Evolutionary conservation across 2,113 vertebrate species (phyloP).

Genomic region (Ceyx margarethae): DNA sequence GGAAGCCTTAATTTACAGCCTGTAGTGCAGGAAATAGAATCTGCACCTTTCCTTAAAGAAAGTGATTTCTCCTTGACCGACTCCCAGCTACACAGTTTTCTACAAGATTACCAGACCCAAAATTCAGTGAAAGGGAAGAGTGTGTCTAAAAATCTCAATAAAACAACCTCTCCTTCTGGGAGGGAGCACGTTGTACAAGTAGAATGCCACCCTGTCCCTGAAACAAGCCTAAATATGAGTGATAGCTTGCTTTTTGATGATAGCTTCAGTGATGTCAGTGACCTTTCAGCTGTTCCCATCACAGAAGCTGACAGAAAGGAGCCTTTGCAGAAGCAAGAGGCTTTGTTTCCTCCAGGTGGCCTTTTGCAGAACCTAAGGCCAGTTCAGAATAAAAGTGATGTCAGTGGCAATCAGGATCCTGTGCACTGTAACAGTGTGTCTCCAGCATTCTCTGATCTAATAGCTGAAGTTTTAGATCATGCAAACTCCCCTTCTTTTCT

Average conservation of each 20-base stretch:
- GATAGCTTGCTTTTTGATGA: slow-evolving; percentile 91
- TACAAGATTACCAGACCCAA: slow-evolving; percentile 82
- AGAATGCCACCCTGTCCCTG: slow-evolving; percentile 26
- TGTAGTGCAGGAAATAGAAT: neutral
- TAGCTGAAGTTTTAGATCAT: slow-evolving; percentile 75
- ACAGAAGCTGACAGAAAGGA: slow-evolving; percentile 38
- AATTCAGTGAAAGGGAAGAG: slow-evolving; percentile 53
- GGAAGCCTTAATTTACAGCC: slow-evolving; percentile 7
- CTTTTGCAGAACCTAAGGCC: neutral
- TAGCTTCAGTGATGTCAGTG: slow-evolving; percentile 78
- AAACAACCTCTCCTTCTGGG: neutral
- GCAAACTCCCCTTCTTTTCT: neutral
- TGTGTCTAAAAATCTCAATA: neutral
- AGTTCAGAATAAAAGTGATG: neutral
- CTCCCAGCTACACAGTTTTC: slow-evolving; percentile 88
- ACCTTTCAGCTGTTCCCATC: slow-evolving; percentile 65
- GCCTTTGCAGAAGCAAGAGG: neutral
- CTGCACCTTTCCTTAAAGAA: slow-evolving; percentile 37
- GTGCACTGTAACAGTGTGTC: slow-evolving; percentile 60
- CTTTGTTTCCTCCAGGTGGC: slow-evolving; percentile 24
- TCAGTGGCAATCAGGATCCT: neutral
- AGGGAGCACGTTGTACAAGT: slow-evolving; percentile 7
- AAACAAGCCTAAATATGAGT: slow-evolving; percentile 85
- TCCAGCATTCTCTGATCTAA: slow-evolving; percentile 81
- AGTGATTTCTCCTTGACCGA: slow-evolving; percentile 87